These are phyloP conservation scores for Oxycera nigricornis DNA, from an alignment of 2,888 invertebrate genomes.

Conservation along the genomic window DNA sequence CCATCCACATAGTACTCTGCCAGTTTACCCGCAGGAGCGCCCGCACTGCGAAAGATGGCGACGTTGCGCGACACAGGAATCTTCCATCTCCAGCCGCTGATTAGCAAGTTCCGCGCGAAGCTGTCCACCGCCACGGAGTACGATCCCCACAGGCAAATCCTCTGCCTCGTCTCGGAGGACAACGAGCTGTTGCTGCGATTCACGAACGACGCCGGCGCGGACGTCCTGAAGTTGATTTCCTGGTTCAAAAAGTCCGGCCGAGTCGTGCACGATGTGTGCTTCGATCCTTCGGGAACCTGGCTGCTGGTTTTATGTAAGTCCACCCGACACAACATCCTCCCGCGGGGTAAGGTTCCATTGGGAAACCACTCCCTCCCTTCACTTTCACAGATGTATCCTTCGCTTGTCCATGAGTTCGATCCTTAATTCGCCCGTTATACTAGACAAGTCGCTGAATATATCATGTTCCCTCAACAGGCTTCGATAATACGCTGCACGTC, in stretches of 20 bases:
- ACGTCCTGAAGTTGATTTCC: conserved; percentile 59
- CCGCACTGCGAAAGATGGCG: conserved; percentile 42
- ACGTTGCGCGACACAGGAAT: conserved; percentile 54
- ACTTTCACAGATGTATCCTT: too few relatives aligned
- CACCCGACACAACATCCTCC: too few relatives aligned
- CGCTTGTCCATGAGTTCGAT: too few relatives aligned
- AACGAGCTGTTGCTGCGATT: conserved; percentile 61
- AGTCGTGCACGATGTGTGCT: conserved; percentile 75
- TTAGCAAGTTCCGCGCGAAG: conserved; percentile 60
- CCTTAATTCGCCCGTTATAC: too few relatives aligned
- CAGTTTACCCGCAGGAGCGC: not conserved
- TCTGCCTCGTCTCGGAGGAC: conserved; percentile 59
- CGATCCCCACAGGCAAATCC: conserved; percentile 57
- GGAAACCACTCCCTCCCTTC: too few relatives aligned
- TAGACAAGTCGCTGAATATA: too few relatives aligned
- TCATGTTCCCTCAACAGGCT: conserved; percentile 54
- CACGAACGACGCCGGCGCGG: conserved; percentile 55
- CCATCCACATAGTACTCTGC: too few relatives aligned
- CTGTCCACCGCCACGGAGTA: conserved; percentile 59
- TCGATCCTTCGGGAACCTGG: conserved; percentile 78
- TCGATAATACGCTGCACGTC: conserved; percentile 62
- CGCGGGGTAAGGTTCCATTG: too few relatives aligned
- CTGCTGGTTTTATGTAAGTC: conserved; percentile 61
- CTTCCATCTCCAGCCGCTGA: conserved; percentile 58
- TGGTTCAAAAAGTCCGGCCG: conserved; percentile 60